Percentiles rank a stretch among this genome's conserved stretches.
Conservation (phyloP, 1,140 invertebrate species). For the Diuraphis noxia region DNA sequence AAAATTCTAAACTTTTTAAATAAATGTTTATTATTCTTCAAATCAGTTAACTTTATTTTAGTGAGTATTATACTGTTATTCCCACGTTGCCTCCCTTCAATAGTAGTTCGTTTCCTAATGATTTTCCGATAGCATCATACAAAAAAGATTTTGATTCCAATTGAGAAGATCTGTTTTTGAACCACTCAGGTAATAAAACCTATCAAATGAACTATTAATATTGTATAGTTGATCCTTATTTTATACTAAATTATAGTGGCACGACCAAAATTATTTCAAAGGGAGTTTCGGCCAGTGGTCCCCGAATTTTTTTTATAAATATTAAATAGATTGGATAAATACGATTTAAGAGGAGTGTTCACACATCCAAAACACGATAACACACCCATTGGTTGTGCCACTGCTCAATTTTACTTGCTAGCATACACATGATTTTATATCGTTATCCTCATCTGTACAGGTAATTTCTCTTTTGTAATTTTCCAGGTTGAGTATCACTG, state of each 20-base stretch:
- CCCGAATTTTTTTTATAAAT: too few relatives aligned
- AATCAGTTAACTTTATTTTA: not conserved
- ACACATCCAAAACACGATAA: too few relatives aligned
- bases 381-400: too few relatives aligned
- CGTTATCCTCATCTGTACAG: not conserved
- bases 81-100: not conserved
- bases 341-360: too few relatives aligned
- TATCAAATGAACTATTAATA: not conserved
- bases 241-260: not conserved
- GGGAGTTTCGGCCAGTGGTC: too few relatives aligned
- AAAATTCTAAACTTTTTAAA: not conserved
- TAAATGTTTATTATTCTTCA: not conserved
- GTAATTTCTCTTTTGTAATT: not conserved
- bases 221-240: not conserved
- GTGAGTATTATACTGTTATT: not conserved
- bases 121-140: not conserved
- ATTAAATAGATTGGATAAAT: too few relatives aligned
- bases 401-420: not conserved
- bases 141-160: not conserved
- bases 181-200: not conserved
- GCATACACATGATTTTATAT: not conserved
- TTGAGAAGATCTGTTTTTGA: not conserved
- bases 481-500: not conserved
- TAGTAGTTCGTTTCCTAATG: not conserved
- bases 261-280: too few relatives aligned